These are phyloP conservation scores for Pinctada fucata DNA, from an alignment of 2,888 invertebrate genomes.

Conservation along the genomic window DNA sequence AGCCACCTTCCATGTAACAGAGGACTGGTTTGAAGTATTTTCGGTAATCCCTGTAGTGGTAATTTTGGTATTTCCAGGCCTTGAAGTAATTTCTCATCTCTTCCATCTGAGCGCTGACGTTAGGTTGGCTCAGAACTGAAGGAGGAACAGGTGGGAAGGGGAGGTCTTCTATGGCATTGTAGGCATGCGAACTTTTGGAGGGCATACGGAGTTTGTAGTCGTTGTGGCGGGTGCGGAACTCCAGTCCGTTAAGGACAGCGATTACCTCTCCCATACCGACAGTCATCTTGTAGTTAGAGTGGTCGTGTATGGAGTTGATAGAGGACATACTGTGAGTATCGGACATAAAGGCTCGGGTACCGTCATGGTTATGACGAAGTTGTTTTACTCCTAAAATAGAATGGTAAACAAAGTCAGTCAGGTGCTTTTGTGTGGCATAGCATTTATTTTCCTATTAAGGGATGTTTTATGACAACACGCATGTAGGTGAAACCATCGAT, in stretches of 20 bases:
- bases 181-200: slow-evolving; percentile 42
- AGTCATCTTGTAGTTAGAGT: slow-evolving; percentile 64
- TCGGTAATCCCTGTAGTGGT: slow-evolving; percentile 55
- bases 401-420: not conserved
- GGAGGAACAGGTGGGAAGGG: slow-evolving; percentile 67
- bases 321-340: slow-evolving; percentile 42
- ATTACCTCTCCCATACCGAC: slow-evolving; percentile 64
- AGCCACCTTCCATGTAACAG: slow-evolving; percentile 68
- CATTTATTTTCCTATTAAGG: too few species aligned
- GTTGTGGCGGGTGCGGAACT: slow-evolving; percentile 71
- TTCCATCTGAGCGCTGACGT: slow-evolving; percentile 52
- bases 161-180: slow-evolving; percentile 59
- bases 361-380: slow-evolving; percentile 48
- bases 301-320: slow-evolving; percentile 63
- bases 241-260: slow-evolving; percentile 67
- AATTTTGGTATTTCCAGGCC: slow-evolving; percentile 64
- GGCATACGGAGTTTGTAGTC: slow-evolving; percentile 68
- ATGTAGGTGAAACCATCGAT: too few species aligned
- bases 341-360: slow-evolving; percentile 52
- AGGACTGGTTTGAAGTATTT: slow-evolving; percentile 68
- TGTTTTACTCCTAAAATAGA: slow-evolving; percentile 49
- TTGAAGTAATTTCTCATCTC: slow-evolving; percentile 70
- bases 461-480: too few species aligned
- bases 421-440: too few species aligned
- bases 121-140: slow-evolving; percentile 53